Conservation (phyloP, 2,888 invertebrate species). For the Macropis europaea region DNA sequence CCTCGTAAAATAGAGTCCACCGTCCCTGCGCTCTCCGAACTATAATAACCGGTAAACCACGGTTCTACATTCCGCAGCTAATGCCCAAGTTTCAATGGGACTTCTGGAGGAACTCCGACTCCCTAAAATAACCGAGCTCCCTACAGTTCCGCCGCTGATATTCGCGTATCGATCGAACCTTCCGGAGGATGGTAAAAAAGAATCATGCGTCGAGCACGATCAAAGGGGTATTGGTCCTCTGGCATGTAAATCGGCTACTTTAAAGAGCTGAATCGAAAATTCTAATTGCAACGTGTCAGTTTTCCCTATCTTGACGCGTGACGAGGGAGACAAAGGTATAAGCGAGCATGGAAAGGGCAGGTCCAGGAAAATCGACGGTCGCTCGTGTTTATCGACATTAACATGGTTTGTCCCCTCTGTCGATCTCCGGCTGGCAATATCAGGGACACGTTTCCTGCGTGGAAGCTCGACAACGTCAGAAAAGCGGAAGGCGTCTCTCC, state of each 20-base stretch:
- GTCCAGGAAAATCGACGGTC: constrained; percentile 50
- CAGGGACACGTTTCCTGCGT: constrained; percentile 40
- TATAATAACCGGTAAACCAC: too few species aligned
- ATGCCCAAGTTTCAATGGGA: too few species aligned
- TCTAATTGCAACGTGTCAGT: constrained; percentile 53
- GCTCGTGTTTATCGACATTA: constrained; percentile 63
- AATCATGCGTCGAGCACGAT: too few species aligned
- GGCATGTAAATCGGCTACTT: constrained; percentile 36
- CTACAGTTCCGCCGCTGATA: too few species aligned
- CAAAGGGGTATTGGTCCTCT: background rate
- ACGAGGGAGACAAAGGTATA: constrained; percentile 31
- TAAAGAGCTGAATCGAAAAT: constrained; percentile 34
- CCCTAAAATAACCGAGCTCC: too few species aligned
- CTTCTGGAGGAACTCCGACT: too few species aligned
- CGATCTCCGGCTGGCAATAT: constrained; percentile 59
- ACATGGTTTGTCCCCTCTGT: constrained; percentile 56
- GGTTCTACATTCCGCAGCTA: too few species aligned
- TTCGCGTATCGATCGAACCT: too few species aligned
- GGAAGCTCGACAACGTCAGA: constrained; percentile 56
- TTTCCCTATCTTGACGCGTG: constrained; percentile 21
- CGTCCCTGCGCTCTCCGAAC: too few species aligned
- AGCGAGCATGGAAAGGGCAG: constrained; percentile 49
- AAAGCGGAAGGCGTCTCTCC: constrained; percentile 51
- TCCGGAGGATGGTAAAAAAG: too few species aligned
- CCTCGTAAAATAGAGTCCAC: too few species aligned